Conservation (phyloP, 2,797 vertebrate species). For the Pseudomugil gertrudae region DNA sequence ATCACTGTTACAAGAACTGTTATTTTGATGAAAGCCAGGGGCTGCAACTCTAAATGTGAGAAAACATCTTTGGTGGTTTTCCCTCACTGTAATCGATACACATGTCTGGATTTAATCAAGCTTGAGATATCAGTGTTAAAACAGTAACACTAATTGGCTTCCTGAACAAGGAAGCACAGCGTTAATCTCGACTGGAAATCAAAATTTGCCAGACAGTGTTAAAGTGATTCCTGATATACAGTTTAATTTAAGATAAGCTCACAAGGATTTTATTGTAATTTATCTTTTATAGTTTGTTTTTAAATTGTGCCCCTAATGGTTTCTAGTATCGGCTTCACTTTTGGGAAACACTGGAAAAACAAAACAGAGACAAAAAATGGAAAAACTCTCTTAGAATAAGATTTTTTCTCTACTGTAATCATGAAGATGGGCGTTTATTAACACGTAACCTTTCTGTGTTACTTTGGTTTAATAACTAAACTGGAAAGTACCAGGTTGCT, state of each 20-base stretch:
- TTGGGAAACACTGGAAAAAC: too few species aligned
- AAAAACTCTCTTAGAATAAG: too few species aligned
- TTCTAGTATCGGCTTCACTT: too few species aligned
- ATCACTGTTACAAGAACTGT: conserved; percentile 43
- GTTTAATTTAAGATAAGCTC: conserved; percentile 23
- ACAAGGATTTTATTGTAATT: conserved; percentile 16
- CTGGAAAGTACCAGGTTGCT: too few species aligned
- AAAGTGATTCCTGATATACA: conserved; percentile 18
- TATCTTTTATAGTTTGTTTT: conserved; percentile 13
- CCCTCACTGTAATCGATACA: conserved; percentile 57
- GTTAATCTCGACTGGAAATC: conserved; percentile 54
- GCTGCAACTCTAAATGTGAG: conserved; percentile 59
- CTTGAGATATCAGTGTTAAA: conserved; percentile 55
- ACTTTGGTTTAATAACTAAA: too few species aligned
- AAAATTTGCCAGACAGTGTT: conserved; percentile 32
- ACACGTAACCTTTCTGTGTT: too few species aligned
- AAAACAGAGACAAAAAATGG: too few species aligned
- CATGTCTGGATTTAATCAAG: conserved; percentile 68
- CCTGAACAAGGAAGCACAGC: conserved; percentile 37
- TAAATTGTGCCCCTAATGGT: not conserved
- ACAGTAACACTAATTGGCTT: conserved; percentile 58
- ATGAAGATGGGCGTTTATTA: too few species aligned
- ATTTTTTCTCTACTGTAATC: too few species aligned
- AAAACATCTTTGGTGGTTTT: conserved; percentile 63
- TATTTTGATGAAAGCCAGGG: conserved; percentile 57